Base-by-base conservation (phyloP, 2,888 invertebrate species). In the Nemotelus nigrinus region DNA sequence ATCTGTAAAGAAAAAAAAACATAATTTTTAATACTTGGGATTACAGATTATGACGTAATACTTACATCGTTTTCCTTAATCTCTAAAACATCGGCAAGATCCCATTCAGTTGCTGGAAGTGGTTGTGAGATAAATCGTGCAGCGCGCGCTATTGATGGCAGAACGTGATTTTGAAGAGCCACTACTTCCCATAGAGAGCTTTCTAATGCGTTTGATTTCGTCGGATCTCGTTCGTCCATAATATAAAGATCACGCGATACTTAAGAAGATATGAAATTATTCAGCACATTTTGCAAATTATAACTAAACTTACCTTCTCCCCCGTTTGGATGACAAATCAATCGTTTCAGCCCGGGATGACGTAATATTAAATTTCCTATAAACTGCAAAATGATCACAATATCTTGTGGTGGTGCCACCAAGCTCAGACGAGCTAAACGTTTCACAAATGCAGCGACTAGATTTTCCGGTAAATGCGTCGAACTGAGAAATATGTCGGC, bases 151-250 rank as follows among this genome's bases (percentile, higher is more conserved):
- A 96, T 92, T 79, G 90, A 90, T 3, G 96, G 94, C 81, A 93
- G 84, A 8, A 90, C 89, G 85, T 96, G 95, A 80, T 90, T 88
- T 84, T 94, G 93, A 80, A 97, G 88, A 8, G 93, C 91, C 82
- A 92, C 90, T 79, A 97, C 90, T 89, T 99, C 98, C 98, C 98
- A 99, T 77, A 99, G 89, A 68, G 95, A 96, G 84, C 97, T 97
- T 80, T 94, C 92, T 3, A 96, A 88, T 0, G 98, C 99, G 81
- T 92, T 91, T 6, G 95, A 93, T 83, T 93, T 91, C 2, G 90
- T 85, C 0, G 96, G 95, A 85, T 95, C 93, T 3, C 91, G 87
- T 88, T 97, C 96, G 79, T 93, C 92, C 90, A 93, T 92, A 80
- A 94, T 89, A 88, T 93, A 98, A 0, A 98, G 97, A 88, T 99